Evolutionary conservation across 23 tunicate genomes (phyloP).

Genomic region (Ascidia mentula): DNA sequence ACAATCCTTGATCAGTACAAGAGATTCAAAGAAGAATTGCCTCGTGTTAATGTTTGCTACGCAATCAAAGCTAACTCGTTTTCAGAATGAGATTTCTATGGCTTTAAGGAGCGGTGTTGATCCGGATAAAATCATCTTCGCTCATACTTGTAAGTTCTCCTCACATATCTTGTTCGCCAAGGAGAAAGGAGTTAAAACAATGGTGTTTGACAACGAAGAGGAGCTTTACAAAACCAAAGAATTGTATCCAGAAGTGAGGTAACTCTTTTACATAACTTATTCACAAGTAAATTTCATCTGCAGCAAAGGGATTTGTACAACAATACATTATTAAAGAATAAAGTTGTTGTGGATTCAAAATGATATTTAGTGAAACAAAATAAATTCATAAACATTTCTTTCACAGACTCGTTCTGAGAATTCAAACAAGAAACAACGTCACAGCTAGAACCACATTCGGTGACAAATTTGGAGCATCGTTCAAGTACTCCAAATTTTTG

Average conservation of each 20-base stretch:
- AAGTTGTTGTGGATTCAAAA: too few relatives aligned
- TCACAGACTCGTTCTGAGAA: constrained; percentile 4
- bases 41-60: neutral
- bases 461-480: constrained; percentile 10
- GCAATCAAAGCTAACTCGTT: constrained; percentile 3
- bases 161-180: constrained; percentile 19
- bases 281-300: too few relatives aligned
- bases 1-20: neutral
- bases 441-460: neutral
- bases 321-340: too few relatives aligned
- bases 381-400: too few relatives aligned
- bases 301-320: too few relatives aligned
- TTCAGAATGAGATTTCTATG: neutral
- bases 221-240: constrained; percentile 8
- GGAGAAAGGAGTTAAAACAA: constrained; percentile 2
- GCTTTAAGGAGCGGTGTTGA: neutral
- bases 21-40: neutral
- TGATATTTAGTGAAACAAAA: too few relatives aligned
- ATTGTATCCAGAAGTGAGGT: neutral
- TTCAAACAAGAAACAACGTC: neutral
- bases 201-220: constrained; percentile 21
- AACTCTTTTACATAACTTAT: neutral
- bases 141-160: neutral
- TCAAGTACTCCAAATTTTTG: neutral
- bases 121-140: neutral